A percentile compares a stretch with the other conserved stretches of the same genome.
phyloP scores from a whole-genome alignment of 2,797 vertebrate genomes.

The Schizothorax lantsangensis region DNA sequence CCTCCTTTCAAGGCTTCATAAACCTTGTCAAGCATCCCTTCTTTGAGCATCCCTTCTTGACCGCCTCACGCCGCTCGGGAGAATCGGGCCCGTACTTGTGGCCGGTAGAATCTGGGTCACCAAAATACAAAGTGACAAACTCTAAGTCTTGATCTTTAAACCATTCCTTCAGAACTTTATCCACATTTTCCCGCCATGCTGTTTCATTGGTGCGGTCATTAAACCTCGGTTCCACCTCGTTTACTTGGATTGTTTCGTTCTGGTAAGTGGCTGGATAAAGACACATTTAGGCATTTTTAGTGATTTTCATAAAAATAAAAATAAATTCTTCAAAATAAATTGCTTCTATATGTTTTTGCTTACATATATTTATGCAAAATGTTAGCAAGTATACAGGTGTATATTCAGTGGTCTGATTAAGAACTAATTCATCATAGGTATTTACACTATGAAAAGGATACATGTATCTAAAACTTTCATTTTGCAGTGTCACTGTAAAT shows the following conservation, averaged over 20 bases:
- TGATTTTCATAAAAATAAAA: too few species aligned
- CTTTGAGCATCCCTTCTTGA: slow-evolving; percentile 84
- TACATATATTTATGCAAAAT: too few species aligned
- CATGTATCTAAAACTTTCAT: too few species aligned
- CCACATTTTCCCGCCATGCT: slow-evolving; percentile 78
- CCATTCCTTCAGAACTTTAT: slow-evolving; percentile 77
- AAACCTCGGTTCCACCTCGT: slow-evolving; percentile 67
- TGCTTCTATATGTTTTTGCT: too few species aligned
- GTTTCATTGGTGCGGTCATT: slow-evolving; percentile 78
- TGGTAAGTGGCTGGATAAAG: slow-evolving; percentile 68
- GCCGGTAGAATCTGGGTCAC: slow-evolving; percentile 81
- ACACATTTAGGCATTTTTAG: too few species aligned
- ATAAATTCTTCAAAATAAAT: too few species aligned
- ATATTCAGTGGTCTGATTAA: too few species aligned
- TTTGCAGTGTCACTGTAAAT: neutral
- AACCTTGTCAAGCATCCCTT: slow-evolving; percentile 80
- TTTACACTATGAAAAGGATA: too few species aligned
- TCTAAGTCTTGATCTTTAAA: slow-evolving; percentile 72
- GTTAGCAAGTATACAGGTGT: too few species aligned
- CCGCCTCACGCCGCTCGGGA: slow-evolving; percentile 64
- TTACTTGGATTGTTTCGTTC: slow-evolving; percentile 68
- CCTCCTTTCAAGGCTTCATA: slow-evolving; percentile 73
- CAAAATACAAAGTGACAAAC: slow-evolving; percentile 85
- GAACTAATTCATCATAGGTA: too few species aligned
- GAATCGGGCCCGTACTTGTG: slow-evolving; percentile 83